These are phyloP conservation scores for Maconellicoccus hirsutus DNA, from an alignment of 1,140 invertebrate genomes.

Conservation along the genomic window DNA sequence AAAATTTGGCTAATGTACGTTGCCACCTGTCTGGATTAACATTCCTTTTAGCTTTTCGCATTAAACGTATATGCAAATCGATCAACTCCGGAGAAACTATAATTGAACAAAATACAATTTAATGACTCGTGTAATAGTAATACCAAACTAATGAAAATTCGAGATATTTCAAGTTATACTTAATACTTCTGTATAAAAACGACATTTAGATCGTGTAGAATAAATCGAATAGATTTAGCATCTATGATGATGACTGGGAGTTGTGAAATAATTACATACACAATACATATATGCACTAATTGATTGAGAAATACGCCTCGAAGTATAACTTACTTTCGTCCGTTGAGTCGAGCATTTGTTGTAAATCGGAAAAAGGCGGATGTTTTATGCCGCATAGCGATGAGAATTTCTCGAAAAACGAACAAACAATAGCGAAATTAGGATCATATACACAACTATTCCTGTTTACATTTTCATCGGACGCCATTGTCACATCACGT, in stretches of 20 bases:
- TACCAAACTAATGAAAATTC: too few relatives aligned
- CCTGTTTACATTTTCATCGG: background rate
- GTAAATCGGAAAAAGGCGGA: conserved; percentile 66
- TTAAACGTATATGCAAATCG: conserved; percentile 77
- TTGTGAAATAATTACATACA: conserved; percentile 4
- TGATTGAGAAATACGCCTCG: background rate
- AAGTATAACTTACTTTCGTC: conserved; percentile 55
- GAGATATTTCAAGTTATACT: too few relatives aligned
- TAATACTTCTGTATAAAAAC: too few relatives aligned
- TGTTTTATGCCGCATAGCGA: conserved; percentile 60
- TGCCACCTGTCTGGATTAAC: conserved; percentile 84
- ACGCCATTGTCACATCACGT: background rate
- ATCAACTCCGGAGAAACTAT: conserved; percentile 64
- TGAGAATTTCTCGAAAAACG: conserved; percentile 80
- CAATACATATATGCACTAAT: background rate
- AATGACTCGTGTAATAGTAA: too few relatives aligned
- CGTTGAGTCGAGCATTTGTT: conserved; percentile 76
- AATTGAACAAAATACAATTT: conserved; percentile 32
- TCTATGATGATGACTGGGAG: too few relatives aligned
- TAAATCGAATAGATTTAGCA: too few relatives aligned
- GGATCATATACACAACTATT: conserved; percentile 70
- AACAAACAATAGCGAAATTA: conserved; percentile 91
- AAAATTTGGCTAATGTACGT: conserved; percentile 76
- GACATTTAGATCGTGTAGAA: too few relatives aligned
- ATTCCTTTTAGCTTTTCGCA: conserved; percentile 74